Conservation (phyloP, 53 echinoderm and acorn worm species). For the Mesocentrotus franciscanus region DNA sequence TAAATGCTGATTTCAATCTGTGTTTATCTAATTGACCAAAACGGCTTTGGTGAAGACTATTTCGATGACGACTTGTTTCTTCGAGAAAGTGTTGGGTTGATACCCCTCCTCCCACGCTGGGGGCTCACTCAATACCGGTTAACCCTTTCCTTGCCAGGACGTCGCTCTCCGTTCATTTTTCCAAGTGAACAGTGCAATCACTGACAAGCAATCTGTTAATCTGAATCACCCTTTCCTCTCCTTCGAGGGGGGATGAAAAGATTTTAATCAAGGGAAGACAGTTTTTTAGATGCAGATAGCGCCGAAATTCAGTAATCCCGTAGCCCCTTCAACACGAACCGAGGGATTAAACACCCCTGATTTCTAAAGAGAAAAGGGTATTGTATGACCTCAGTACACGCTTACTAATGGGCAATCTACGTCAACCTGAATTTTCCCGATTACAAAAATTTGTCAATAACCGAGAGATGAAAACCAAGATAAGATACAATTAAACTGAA, state of each 20-base stretch:
- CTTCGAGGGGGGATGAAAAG: neutral
- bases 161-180: neutral
- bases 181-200: neutral
- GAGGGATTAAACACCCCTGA: neutral
- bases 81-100: neutral
- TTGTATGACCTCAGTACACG: neutral
- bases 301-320: neutral
- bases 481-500: neutral
- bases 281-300: neutral
- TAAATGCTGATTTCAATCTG: neutral
- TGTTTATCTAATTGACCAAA: neutral
- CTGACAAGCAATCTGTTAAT: neutral
- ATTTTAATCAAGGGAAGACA: constrained; percentile 19
- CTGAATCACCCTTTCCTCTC: neutral
- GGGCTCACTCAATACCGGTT: neutral
- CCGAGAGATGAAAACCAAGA: neutral
- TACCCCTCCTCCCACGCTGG: constrained; percentile 22
- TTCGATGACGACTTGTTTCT: neutral
- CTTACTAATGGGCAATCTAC: neutral
- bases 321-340: neutral
- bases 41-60: neutral
- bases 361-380: neutral
- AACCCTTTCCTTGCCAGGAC: neutral
- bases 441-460: neutral
- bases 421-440: neutral